phyloP scores from a whole-genome alignment of 2,888 invertebrate genomes.

The Penaeus monodon region DNA sequence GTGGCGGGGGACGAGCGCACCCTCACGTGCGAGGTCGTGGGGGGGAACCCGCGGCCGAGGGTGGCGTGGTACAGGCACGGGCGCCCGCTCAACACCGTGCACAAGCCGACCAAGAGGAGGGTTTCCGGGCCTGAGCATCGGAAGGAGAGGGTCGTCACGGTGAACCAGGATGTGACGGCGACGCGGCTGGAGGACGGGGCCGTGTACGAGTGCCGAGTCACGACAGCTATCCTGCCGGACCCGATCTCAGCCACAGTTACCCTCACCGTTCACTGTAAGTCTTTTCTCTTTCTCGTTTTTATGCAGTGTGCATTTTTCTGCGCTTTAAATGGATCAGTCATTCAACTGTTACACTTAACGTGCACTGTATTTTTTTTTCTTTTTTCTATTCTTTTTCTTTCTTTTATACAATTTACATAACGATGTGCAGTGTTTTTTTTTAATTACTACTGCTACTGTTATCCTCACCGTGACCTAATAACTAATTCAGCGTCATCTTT shows the following conservation, averaged over 20 bases:
- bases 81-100: constrained; percentile 87
- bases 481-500: too few relatives aligned
- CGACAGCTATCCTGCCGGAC: constrained; percentile 87
- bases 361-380: too few relatives aligned
- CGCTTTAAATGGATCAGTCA: too few relatives aligned
- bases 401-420: too few relatives aligned
- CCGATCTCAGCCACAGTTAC: constrained; percentile 88
- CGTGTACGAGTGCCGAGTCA: constrained; percentile 91
- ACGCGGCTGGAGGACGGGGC: constrained; percentile 94
- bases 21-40: constrained; percentile 88
- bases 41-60: constrained; percentile 96
- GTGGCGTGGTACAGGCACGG: constrained; percentile 95
- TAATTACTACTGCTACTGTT: too few relatives aligned
- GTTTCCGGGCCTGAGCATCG: constrained; percentile 81
- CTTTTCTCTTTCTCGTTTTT: constrained; percentile 1
- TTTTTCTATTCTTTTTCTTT: too few relatives aligned
- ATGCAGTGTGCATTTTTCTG: too few relatives aligned
- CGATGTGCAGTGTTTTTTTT: too few relatives aligned
- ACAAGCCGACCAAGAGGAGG: constrained; percentile 74
- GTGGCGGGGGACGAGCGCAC: constrained; percentile 88
- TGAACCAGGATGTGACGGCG: constrained; percentile 88
- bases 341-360: too few relatives aligned
- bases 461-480: too few relatives aligned
- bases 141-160: constrained; percentile 69
- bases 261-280: constrained; percentile 92